These are phyloP conservation scores for Calvadosia cruxmelitensis DNA, from an alignment of 30 jellyfish, hydroid and myxozoan genomes.

Conservation along the genomic window DNA sequence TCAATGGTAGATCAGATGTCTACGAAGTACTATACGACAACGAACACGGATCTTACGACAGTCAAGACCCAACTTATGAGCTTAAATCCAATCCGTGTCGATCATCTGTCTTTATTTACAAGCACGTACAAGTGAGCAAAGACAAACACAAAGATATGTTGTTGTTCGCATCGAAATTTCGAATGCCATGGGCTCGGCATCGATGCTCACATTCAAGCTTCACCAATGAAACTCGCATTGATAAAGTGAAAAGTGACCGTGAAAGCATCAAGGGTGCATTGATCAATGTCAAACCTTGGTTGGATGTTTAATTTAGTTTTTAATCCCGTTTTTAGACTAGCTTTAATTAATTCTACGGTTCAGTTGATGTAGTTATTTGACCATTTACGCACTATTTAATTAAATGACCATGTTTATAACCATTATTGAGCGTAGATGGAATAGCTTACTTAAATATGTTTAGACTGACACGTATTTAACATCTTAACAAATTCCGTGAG, in stretches of 20 bases:
- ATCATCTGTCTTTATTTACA: conserved; percentile 63
- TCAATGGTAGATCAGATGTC: conserved; percentile 58
- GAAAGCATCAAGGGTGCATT: conserved; percentile 76
- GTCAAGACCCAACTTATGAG: conserved; percentile 1
- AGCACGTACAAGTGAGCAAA: conserved; percentile 30
- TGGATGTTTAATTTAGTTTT: too few species aligned
- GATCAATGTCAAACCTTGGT: conserved; percentile 39
- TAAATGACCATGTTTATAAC: too few species aligned
- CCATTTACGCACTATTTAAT: too few species aligned
- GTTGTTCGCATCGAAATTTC: conserved; percentile 37
- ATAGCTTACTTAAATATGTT: too few species aligned
- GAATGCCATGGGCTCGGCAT: conserved; percentile 10
- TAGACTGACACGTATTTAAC: too few species aligned
- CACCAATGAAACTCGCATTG: conserved; percentile 24
- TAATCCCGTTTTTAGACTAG: too few species aligned
- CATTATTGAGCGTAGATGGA: too few species aligned
- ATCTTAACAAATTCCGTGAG: too few species aligned
- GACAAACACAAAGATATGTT: conserved; percentile 39
- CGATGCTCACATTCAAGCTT: conserved; percentile 51
- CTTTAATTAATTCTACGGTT: too few species aligned
- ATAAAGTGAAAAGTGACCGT: conserved; percentile 22
- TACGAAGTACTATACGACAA: conserved; percentile 60
- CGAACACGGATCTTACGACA: conserved; percentile 15
- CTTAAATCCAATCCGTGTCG: conserved; percentile 32
- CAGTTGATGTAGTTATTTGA: too few species aligned